These are phyloP conservation scores for Agrypnia vestita DNA, from an alignment of 1,140 invertebrate species.

Conservation along the genomic window DNA sequence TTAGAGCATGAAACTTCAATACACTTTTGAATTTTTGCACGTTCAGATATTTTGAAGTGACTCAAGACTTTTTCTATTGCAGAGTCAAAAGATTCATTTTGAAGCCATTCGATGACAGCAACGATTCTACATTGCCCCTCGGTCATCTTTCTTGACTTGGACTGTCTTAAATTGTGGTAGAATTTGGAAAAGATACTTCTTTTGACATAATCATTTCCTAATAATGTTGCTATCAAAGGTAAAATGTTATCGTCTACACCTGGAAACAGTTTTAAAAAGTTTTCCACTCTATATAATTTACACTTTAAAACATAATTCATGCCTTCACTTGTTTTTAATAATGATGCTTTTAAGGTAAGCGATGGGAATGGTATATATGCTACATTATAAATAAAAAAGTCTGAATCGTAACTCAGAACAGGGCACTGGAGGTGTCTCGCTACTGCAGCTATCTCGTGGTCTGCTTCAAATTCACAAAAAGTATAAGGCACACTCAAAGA, in stretches of 20 bases:
- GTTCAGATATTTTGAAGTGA: conserved; percentile 72
- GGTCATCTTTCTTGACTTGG: conserved; percentile 74
- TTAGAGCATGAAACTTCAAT: conserved; percentile 78
- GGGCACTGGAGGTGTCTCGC: conserved; percentile 86
- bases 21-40: conserved; percentile 71
- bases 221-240: conserved; percentile 84
- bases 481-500: conserved; percentile 79
- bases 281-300: conserved; percentile 82
- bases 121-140: conserved; percentile 79
- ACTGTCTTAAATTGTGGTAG: conserved; percentile 78
- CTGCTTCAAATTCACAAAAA: conserved; percentile 89
- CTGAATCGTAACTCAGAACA: conserved; percentile 91
- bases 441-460: conserved; percentile 86
- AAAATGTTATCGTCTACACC: conserved; percentile 78
- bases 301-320: conserved; percentile 70
- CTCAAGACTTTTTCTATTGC: conserved; percentile 80
- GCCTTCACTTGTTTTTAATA: conserved; percentile 31
- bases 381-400: conserved; percentile 92
- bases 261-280: conserved; percentile 77
- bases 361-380: conserved; percentile 86
- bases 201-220: conserved; percentile 92
- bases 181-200: conserved; percentile 80
- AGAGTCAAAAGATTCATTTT: conserved; percentile 78
- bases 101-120: conserved; percentile 82
- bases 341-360: conserved; percentile 72